phyloP scores from a whole-genome alignment of 2,113 vertebrate genomes.

The Elachura formosa region DNA sequence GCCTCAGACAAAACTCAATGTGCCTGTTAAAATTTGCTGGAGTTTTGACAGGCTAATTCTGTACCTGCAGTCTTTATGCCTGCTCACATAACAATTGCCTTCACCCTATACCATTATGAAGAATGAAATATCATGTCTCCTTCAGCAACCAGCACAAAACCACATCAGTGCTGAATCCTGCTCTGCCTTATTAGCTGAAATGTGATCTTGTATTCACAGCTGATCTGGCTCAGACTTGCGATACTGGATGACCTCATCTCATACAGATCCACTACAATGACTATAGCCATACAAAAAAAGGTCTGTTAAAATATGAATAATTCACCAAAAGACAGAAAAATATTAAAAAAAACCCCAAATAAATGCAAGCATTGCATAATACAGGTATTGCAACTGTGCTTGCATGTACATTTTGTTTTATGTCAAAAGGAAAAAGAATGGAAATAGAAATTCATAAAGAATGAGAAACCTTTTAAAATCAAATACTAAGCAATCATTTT shows the following conservation, averaged over 20 bases:
- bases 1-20: neutral
- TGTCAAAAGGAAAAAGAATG: neutral
- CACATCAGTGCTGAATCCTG: neutral
- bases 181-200: neutral
- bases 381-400: neutral
- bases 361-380: neutral
- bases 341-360: neutral
- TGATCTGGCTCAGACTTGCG: neutral
- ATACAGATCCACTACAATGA: neutral
- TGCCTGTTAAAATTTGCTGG: neutral
- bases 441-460: neutral
- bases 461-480: neutral
- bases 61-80: neutral
- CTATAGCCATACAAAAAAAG: neutral
- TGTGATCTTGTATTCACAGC: neutral
- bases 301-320: neutral
- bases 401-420: neutral
- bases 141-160: neutral
- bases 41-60: constrained; percentile 24
- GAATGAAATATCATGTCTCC: neutral
- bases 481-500: neutral
- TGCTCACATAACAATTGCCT: neutral
- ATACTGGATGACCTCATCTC: neutral
- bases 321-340: neutral
- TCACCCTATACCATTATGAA: neutral